A percentile compares a stretch with the other conserved stretches of the same genome.
These are phyloP conservation scores for Hydroisotoma schaefferi DNA, from an alignment of 2,888 invertebrate species.

Conservation along the genomic window DNA sequence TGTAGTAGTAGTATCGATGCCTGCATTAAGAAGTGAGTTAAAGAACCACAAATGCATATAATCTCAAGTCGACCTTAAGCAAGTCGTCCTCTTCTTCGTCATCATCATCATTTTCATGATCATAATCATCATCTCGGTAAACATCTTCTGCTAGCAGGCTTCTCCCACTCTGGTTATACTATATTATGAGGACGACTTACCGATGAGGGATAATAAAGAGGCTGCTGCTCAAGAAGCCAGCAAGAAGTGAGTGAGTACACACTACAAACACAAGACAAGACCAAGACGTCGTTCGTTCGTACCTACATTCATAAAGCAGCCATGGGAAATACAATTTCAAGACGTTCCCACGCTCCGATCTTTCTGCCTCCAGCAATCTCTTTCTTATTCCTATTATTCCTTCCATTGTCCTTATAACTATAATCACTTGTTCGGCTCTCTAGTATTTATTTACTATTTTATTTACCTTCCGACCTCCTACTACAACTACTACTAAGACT, in stretches of 20 bases:
- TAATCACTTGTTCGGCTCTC: too few species aligned
- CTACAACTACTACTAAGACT: not conserved
- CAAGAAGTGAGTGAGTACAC: conserved; percentile 21
- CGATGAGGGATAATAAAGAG: conserved; percentile 21
- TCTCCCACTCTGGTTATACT: conserved; percentile 2
- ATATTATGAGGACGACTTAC: not conserved
- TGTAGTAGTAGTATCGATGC: not conserved
- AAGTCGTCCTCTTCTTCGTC: conserved; percentile 16
- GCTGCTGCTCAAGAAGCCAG: conserved; percentile 35
- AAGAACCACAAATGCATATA: too few species aligned
- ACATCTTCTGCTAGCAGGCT: conserved; percentile 31
- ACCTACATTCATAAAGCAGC: conserved; percentile 12
- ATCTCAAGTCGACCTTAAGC: conserved; percentile 11
- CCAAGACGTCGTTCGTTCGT: too few species aligned
- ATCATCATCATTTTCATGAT: conserved; percentile 40
- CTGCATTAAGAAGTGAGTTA: too few species aligned
- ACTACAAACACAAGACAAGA: too few species aligned
- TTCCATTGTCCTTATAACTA: conserved; percentile 16
- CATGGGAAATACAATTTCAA: conserved; percentile 42
- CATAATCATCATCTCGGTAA: conserved; percentile 43
- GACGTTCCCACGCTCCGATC: conserved; percentile 44
- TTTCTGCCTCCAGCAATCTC: conserved; percentile 38
- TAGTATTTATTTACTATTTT: not conserved
- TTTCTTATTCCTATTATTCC: conserved; percentile 21
- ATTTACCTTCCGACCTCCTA: not conserved